Conservation (phyloP, 2,888 invertebrate species). For the Margaritifera margaritifera region DNA sequence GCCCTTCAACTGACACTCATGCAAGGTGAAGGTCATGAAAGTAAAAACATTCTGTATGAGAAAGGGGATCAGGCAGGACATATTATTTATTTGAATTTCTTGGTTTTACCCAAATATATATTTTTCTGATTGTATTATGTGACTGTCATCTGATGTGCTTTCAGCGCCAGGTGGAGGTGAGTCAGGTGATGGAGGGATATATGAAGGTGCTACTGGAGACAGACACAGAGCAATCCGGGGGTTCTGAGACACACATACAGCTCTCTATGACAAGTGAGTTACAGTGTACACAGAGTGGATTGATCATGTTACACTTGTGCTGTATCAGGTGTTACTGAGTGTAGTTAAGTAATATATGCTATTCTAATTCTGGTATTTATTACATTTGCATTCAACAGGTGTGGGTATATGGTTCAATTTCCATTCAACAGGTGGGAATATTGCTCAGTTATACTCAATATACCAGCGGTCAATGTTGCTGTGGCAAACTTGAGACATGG, state of each 20-base stretch:
- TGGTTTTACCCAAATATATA: no score
- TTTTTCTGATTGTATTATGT: no score
- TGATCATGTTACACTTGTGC: neutral
- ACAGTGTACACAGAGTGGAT: neutral
- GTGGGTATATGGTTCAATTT: neutral
- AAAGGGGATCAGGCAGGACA: no score
- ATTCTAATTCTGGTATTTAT: neutral
- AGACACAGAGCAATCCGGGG: slow-evolving; percentile 33
- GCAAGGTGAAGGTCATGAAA: no score
- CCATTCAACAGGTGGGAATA: neutral
- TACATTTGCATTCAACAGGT: neutral
- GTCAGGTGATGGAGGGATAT: slow-evolving; percentile 72
- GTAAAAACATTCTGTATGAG: no score
- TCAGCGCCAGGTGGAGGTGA: slow-evolving; percentile 78
- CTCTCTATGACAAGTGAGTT: slow-evolving; percentile 65
- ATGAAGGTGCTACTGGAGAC: slow-evolving; percentile 56
- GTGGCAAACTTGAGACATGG: neutral
- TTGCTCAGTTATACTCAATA: neutral
- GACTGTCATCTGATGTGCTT: slow-evolving; percentile 20
- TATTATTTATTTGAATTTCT: no score
- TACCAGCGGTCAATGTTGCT: neutral
- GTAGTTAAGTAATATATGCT: neutral
- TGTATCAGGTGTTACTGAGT: neutral
- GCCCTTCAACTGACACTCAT: no score
- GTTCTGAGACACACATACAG: slow-evolving; percentile 50